Conservation (phyloP, 2,888 invertebrate species). For the Lasioglossum vierecki region DNA sequence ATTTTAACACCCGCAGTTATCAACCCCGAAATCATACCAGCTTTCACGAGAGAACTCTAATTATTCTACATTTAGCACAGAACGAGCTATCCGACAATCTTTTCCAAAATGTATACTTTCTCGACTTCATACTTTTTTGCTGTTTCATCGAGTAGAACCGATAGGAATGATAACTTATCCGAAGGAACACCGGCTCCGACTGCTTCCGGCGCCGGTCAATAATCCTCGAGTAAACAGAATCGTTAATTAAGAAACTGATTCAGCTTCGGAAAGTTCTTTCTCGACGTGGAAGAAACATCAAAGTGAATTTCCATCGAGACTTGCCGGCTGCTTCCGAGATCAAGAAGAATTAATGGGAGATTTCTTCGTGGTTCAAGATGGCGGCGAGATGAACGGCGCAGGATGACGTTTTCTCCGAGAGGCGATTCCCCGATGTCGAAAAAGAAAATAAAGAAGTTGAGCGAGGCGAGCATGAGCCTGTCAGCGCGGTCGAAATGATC, state of each 20-base stretch:
- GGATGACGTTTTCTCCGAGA: not conserved
- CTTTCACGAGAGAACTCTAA: not conserved
- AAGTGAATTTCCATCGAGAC: not conserved
- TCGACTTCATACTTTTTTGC: too few relatives aligned
- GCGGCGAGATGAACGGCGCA: not conserved
- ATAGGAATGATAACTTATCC: not conserved
- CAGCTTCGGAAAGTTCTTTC: not conserved
- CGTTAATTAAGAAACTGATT: not conserved
- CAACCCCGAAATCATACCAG: not conserved
- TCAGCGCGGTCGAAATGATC: conserved; percentile 45
- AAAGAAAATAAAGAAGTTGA: not conserved
- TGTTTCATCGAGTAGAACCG: too few relatives aligned
- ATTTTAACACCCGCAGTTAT: not conserved
- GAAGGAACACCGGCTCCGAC: not conserved
- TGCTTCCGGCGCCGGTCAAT: not conserved
- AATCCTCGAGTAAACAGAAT: not conserved
- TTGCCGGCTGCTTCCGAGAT: not conserved
- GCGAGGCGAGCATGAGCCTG: conserved; percentile 17
- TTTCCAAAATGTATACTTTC: too few relatives aligned
- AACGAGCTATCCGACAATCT: not conserved
- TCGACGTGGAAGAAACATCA: not conserved
- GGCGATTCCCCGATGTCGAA: not conserved
- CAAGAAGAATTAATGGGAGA: not conserved
- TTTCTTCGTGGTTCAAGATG: not conserved
- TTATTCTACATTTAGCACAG: not conserved